These are phyloP conservation scores for Punctoribates punctum DNA, from an alignment of 2,888 invertebrate species.

Conservation along the genomic window DNA sequence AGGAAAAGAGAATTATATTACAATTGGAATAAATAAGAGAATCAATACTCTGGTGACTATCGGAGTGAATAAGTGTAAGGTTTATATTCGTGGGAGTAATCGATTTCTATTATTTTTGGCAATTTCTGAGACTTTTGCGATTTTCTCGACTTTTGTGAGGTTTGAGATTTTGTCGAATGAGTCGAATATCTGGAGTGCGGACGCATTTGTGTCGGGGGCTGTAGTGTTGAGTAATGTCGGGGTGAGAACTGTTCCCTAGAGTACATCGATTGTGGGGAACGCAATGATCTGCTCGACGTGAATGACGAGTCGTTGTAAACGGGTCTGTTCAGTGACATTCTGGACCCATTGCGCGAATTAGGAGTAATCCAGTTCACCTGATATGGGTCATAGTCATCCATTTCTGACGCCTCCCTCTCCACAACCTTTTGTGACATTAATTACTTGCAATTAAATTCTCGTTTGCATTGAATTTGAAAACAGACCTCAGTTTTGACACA, in stretches of 20 bases:
- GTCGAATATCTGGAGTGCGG: constrained; percentile 24
- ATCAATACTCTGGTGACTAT: neutral
- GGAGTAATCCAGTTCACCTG: constrained; percentile 41
- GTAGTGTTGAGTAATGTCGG: constrained; percentile 27
- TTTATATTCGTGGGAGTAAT: constrained; percentile 23
- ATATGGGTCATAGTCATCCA: constrained; percentile 42
- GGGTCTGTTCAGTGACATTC: constrained; percentile 31
- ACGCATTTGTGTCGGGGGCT: neutral
- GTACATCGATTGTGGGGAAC: neutral
- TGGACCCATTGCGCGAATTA: constrained; percentile 30
- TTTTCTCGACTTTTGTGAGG: constrained; percentile 19
- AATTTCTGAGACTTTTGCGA: constrained; percentile 27
- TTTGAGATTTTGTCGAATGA: constrained; percentile 32
- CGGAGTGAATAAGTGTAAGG: constrained; percentile 23
- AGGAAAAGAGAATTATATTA: too few relatives aligned
- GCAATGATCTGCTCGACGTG: neutral
- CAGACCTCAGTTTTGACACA: constrained; percentile 40
- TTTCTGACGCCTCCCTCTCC: constrained; percentile 32
- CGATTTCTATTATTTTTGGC: constrained; percentile 31
- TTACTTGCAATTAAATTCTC: neutral
- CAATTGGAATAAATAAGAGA: too few relatives aligned
- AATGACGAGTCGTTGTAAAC: neutral
- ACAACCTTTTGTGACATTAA: neutral
- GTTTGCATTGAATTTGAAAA: neutral
- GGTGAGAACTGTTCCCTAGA: neutral